Evolutionary conservation across 2,888 invertebrate species (phyloP).

Genomic region (Syrista parreyssii): DNA sequence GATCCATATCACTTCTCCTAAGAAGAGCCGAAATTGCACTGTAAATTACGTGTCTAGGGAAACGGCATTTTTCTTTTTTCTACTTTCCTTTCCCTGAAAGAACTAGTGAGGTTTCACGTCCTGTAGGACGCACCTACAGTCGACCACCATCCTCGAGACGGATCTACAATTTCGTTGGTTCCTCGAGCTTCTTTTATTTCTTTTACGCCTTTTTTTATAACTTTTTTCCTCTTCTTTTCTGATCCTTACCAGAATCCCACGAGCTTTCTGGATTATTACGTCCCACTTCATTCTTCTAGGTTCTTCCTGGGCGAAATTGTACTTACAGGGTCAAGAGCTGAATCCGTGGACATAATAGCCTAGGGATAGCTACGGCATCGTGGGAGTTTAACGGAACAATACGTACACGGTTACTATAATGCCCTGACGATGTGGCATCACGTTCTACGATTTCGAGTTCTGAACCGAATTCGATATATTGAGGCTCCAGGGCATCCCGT

Average conservation of each 20-base stretch:
- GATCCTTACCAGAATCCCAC: neutral
- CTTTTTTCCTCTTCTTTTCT: neutral
- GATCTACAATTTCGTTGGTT: neutral
- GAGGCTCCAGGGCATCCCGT: neutral
- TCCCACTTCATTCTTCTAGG: neutral
- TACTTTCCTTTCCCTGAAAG: neutral
- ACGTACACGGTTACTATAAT: neutral
- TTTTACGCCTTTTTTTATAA: neutral
- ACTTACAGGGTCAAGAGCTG: neutral
- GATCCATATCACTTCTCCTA: neutral
- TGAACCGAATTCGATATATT: neutral
- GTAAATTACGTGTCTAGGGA: neutral
- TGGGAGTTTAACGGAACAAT: neutral
- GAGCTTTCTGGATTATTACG: neutral
- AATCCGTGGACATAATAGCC: neutral
- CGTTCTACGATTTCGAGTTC: neutral
- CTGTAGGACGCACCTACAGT: neutral
- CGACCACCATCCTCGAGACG: neutral
- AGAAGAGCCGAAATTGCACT: neutral
- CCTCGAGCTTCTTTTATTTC: neutral
- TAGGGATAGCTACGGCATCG: neutral
- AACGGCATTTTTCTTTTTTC: neutral
- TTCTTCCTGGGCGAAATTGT: neutral
- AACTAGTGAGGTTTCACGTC: neutral
- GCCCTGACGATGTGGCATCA: neutral